Evolutionary conservation across 2,888 invertebrate genomes (phyloP).

Genomic region (Lasioglossum pauxillum): DNA sequence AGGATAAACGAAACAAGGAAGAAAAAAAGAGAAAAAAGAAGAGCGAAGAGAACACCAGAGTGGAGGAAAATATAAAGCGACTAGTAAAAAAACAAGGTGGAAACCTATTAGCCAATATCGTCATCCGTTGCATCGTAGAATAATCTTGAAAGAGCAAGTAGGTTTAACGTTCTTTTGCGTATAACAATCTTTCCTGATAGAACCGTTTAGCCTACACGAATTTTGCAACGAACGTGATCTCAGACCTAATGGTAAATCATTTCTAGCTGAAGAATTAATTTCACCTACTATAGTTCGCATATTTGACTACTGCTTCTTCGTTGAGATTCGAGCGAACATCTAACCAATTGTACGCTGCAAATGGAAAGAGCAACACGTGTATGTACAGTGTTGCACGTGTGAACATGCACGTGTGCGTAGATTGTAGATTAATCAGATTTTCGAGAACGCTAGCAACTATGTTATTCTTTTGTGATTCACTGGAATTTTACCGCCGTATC

Average conservation of each 20-base stretch:
- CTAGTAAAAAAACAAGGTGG: not conserved
- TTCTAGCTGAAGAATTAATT: not conserved
- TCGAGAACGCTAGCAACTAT: not conserved
- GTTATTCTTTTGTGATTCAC: not conserved
- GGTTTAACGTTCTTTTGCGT: not conserved
- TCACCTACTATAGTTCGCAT: not conserved
- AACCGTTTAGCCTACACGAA: not conserved
- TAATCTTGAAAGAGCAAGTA: constrained; percentile 22
- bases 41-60: not conserved
- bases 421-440: not conserved
- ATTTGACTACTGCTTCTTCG: not conserved
- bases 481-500: not conserved
- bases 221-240: not conserved
- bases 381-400: not conserved
- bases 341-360: not conserved
- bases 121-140: constrained; percentile 53
- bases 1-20: not conserved
- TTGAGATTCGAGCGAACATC: not conserved
- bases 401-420: not conserved
- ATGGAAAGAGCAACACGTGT: not conserved
- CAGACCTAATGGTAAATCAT: not conserved
- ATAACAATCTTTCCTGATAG: not conserved
- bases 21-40: not conserved
- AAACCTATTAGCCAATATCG: constrained; percentile 39
- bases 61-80: not conserved